Evolutionary conservation across 2,113 vertebrate genomes (phyloP).

Genomic region (Circaetus cinerascens): DNA sequence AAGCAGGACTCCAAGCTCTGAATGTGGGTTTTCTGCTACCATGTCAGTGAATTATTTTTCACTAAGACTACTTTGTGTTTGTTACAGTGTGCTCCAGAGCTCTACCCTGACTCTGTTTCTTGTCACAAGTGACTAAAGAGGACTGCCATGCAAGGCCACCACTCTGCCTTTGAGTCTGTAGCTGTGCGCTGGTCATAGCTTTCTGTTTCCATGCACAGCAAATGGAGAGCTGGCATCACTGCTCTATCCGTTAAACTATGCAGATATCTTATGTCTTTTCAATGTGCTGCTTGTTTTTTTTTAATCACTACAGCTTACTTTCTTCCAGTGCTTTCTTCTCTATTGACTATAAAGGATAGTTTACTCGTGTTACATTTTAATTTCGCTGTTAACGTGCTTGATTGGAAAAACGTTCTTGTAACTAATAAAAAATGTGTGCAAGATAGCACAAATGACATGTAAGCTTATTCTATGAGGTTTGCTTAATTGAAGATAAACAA

Average conservation of each 20-base stretch:
- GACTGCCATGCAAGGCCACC: neutral
- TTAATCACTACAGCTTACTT: neutral
- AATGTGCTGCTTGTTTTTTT: neutral
- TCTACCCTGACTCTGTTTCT: neutral
- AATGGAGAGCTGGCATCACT: neutral
- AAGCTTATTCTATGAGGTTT: neutral
- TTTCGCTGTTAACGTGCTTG: neutral
- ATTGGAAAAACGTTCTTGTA: neutral
- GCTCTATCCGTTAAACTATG: neutral
- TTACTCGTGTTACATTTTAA: neutral
- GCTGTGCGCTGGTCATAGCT: neutral
- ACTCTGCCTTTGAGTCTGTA: neutral
- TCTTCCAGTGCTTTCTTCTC: neutral
- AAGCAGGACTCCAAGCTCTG: neutral
- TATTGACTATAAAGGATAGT: neutral
- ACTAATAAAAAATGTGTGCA: neutral
- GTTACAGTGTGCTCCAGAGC: neutral
- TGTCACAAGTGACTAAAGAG: neutral
- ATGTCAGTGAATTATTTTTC: accelerated
- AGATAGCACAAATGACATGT: neutral
- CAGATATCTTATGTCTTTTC: neutral
- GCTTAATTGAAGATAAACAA: conserved; percentile 19
- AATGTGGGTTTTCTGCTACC: neutral
- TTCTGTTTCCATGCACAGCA: neutral
- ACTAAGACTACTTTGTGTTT: neutral